Base-by-base conservation (phyloP, 2,888 invertebrate species). In the Ctenicera cuprea region DNA sequence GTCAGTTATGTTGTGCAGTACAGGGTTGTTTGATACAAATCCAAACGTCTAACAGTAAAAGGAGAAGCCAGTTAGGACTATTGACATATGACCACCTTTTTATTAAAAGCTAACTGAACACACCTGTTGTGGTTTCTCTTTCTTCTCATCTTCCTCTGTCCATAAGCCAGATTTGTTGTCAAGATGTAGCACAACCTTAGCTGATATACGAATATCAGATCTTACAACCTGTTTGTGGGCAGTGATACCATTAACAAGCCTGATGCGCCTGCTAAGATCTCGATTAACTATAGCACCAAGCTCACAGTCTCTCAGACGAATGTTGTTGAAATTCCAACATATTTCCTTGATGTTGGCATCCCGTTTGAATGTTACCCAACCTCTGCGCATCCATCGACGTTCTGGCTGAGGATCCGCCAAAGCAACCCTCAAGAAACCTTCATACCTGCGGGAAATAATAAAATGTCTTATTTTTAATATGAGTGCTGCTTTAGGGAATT, bases 321-420 rank as follows among this genome's bases (percentile, higher is more conserved):
- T 96, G 80, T 97, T 98, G 86, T 98, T 99, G 48, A 99, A 90
- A 85, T 96, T 97, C 98, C 98, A 99, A 87, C 99, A 99, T 79
- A 99, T 99, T 85, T 99, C 99, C 86, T 99, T 99, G 79, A 99
- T 99, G 87, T 99, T 98, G 54, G 99, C 98, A 83, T 97, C 95
- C 18, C 98, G 91, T 78, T 96, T 94, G 88, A 98, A 99, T 0
- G 99, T 99, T 38, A 98, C 97, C 99, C 99, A 99, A 45, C 98
- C 99, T 61, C 99, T 92, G 12, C 99, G 93, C 87, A 96, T 95
- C 95, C 98, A 99, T 50, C 97, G 92, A 20, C 98, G 91, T 85
- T 99, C 99, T 0, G 97, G 96, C 83, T 97, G 92, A 0, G 99
- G 99, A 88, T 99, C 99, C 0, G 99, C 98, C 68, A 99, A 91